Evolutionary conservation across 2,888 invertebrate genomes (phyloP).

Genomic region (Zonitis immaculata): DNA sequence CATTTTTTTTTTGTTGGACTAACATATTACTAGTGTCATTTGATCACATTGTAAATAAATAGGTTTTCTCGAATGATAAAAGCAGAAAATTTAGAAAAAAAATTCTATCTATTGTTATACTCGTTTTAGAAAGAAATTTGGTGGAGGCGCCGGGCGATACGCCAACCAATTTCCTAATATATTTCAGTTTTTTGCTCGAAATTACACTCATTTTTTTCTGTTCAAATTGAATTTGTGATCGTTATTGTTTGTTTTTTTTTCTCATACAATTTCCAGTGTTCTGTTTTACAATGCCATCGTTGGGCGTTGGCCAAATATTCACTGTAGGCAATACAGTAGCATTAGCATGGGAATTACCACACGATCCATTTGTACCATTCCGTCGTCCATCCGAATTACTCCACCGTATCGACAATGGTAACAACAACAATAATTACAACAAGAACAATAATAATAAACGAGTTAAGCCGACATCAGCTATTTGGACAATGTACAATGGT

Average conservation of each 20-base stretch:
- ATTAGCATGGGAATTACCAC: constrained; percentile 71
- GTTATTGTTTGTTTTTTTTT: not conserved
- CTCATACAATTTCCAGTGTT: constrained; percentile 51
- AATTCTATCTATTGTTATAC: no score
- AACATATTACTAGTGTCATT: not conserved
- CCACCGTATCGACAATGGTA: constrained; percentile 24
- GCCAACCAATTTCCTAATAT: not conserved
- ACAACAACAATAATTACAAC: not conserved
- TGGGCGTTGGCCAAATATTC: constrained; percentile 55
- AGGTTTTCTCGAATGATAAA: no score
- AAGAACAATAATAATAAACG: constrained; percentile 2
- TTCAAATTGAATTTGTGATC: no score
- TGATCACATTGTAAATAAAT: no score
- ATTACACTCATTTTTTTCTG: no score
- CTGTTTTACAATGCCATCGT: constrained; percentile 56
- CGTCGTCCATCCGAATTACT: constrained; percentile 22
- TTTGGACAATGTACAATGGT: constrained; percentile 27
- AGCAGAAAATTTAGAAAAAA: no score
- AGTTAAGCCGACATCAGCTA: constrained; percentile 20
- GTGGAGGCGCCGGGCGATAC: not conserved
- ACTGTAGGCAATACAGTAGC: constrained; percentile 70
- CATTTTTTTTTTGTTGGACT: not conserved
- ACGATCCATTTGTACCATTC: constrained; percentile 50
- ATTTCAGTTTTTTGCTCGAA: no score
- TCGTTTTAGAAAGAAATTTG: no score